Conservation (phyloP, 2,888 invertebrate genomes). For the Drosophila quinaria region DNA sequence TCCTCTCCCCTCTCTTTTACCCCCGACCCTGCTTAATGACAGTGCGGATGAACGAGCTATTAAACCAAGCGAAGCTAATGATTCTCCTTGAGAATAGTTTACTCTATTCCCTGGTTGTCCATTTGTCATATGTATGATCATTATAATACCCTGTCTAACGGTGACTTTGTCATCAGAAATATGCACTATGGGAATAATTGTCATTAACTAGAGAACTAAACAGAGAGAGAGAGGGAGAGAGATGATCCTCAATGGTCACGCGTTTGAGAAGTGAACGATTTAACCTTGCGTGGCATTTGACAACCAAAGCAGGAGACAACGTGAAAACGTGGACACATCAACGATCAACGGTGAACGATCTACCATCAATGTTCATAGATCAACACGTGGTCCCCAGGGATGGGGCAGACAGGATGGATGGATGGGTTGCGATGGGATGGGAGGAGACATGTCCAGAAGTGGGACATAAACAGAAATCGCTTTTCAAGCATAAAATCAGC, state of each 20-base stretch:
- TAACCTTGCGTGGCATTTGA: conserved; percentile 64
- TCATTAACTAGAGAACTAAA: conserved; percentile 37
- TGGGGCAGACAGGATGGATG: not conserved
- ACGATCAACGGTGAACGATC: conserved; percentile 18
- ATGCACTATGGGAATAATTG: conserved; percentile 68
- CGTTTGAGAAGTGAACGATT: conserved; percentile 54
- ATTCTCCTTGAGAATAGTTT: conserved; percentile 26
- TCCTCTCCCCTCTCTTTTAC: not conserved
- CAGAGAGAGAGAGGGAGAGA: not conserved
- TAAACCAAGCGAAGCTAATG: conserved; percentile 41
- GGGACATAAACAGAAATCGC: conserved; percentile 37
- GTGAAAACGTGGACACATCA: conserved; percentile 62
- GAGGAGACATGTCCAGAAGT: conserved; percentile 10
- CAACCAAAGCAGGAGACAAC: conserved; percentile 41
- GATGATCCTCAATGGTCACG: conserved; percentile 43
- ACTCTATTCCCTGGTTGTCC: conserved; percentile 16
- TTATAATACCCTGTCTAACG: conserved; percentile 46
- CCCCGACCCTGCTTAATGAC: not conserved
- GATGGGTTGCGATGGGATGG: too few relatives aligned
- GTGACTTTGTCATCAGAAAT: conserved; percentile 33
- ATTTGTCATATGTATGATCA: conserved; percentile 61
- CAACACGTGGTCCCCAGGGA: conserved; percentile 36
- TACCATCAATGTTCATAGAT: conserved; percentile 44
- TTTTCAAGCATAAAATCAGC: conserved; percentile 44
- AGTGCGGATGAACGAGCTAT: conserved; percentile 47